phyloP scores from a whole-genome alignment of 35 echinoderm and acorn worm species.

The Hemicentrotus pulcherrimus region DNA sequence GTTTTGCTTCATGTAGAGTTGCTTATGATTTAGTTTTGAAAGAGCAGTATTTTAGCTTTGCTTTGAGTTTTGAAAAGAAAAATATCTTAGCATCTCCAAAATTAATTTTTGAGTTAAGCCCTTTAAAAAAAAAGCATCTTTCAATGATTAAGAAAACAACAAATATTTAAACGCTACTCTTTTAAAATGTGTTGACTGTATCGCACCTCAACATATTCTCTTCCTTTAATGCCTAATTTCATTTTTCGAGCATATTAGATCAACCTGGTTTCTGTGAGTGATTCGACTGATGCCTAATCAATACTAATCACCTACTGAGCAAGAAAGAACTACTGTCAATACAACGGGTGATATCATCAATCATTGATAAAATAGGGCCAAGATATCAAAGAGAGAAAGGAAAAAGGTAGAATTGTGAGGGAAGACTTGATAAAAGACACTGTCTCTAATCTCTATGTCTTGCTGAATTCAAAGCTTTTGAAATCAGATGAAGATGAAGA shows the following conservation, averaged over 20 bases:
- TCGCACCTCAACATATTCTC: not conserved
- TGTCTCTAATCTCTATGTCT: conserved; percentile 3
- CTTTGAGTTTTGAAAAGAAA: not conserved
- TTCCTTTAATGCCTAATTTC: not conserved
- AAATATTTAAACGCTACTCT: no score
- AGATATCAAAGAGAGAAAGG: conserved; percentile 4
- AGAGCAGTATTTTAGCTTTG: not conserved
- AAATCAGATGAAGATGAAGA: conserved; percentile 49
- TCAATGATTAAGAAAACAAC: no score
- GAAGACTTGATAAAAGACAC: not conserved
- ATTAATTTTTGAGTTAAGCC: no score
- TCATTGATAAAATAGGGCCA: not conserved
- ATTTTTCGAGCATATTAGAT: not conserved
- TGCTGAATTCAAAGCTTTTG: conserved; percentile 9
- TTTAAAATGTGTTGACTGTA: not conserved
- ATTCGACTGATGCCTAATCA: not conserved
- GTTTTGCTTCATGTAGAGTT: not conserved
- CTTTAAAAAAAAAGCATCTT: no score
- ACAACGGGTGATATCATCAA: not conserved
- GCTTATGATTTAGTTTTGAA: not conserved
- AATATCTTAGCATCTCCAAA: no score
- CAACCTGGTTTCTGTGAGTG: not conserved
- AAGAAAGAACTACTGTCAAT: not conserved
- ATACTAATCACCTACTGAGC: not conserved
- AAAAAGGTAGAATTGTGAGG: not conserved